Conservation (phyloP, 2,797 vertebrate species). For the Enteromius afrohamiltoni region DNA sequence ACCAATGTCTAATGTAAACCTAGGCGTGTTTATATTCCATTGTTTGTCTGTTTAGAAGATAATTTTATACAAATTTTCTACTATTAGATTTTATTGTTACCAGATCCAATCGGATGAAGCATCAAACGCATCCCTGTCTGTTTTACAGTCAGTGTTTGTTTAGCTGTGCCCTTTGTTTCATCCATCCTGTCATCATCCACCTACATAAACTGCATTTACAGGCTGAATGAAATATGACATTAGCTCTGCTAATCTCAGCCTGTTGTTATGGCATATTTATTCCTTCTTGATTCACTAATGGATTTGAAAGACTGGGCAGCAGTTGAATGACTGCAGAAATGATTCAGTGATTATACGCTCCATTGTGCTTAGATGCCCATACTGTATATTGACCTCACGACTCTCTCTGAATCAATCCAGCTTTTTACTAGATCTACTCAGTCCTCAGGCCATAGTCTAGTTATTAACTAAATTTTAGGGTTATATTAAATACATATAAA, state of each 20-base stretch:
- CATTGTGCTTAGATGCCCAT: constrained; percentile 30
- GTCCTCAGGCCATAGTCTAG: neutral
- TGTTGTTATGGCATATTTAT: constrained; percentile 47
- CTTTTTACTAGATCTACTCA: neutral
- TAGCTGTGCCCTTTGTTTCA: constrained; percentile 19
- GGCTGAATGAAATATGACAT: constrained; percentile 59
- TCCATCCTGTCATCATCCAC: constrained; percentile 30
- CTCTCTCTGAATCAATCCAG: constrained; percentile 1
- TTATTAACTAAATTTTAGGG: neutral
- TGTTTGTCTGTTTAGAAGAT: neutral
- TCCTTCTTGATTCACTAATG: constrained; percentile 62
- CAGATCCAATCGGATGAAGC: neutral
- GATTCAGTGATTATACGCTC: constrained; percentile 60
- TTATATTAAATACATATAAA: neutral
- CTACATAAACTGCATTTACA: constrained; percentile 43
- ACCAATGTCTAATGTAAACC: neutral
- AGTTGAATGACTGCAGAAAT: constrained; percentile 64
- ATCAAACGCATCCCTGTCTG: neutral
- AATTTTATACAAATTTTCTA: neutral
- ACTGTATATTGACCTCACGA: neutral
- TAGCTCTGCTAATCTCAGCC: constrained; percentile 50
- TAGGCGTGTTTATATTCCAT: neutral
- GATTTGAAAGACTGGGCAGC: constrained; percentile 61
- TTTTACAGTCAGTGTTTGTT: constrained; percentile 21
- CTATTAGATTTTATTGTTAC: neutral